A percentile compares a stretch with the other conserved stretches of the same genome.
These are phyloP conservation scores for Ceriagrion tenellum DNA, from an alignment of 2,888 invertebrate species.

Conservation along the genomic window DNA sequence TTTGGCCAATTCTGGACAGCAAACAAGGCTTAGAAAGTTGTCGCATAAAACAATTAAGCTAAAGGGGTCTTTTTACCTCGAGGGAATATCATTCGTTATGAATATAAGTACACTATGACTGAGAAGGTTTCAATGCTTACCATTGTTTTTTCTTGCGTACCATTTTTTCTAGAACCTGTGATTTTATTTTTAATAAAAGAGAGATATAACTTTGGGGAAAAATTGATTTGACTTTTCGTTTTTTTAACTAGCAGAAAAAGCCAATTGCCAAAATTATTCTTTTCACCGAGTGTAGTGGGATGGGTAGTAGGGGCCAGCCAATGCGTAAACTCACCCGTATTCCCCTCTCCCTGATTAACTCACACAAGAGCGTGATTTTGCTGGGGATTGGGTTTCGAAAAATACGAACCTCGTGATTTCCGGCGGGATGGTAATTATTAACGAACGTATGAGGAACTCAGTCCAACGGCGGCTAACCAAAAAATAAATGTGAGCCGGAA, in stretches of 20 bases:
- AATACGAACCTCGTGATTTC: neutral
- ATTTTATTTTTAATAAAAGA: too few relatives aligned
- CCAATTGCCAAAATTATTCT: neutral
- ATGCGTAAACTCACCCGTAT: neutral
- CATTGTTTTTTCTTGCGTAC: too few relatives aligned
- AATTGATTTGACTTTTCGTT: too few relatives aligned
- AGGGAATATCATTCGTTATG: too few relatives aligned
- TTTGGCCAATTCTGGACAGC: too few relatives aligned
- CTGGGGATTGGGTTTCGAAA: neutral
- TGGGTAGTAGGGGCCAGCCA: neutral
- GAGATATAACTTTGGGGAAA: too few relatives aligned
- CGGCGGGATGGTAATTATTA: neutral
- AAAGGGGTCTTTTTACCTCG: too few relatives aligned
- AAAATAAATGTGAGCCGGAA: neutral
- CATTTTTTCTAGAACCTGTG: too few relatives aligned
- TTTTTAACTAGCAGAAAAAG: neutral
- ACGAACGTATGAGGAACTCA: neutral
- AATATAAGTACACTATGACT: too few relatives aligned
- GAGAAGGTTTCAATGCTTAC: too few relatives aligned
- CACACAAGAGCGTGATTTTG: neutral
- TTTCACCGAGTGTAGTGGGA: neutral
- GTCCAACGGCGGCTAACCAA: neutral
- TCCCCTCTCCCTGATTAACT: neutral
- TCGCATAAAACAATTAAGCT: too few relatives aligned
- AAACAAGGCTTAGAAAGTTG: too few relatives aligned